Evolutionary conservation across 2,888 invertebrate species (phyloP).

Genomic region (Euplagia quadripunctaria): DNA sequence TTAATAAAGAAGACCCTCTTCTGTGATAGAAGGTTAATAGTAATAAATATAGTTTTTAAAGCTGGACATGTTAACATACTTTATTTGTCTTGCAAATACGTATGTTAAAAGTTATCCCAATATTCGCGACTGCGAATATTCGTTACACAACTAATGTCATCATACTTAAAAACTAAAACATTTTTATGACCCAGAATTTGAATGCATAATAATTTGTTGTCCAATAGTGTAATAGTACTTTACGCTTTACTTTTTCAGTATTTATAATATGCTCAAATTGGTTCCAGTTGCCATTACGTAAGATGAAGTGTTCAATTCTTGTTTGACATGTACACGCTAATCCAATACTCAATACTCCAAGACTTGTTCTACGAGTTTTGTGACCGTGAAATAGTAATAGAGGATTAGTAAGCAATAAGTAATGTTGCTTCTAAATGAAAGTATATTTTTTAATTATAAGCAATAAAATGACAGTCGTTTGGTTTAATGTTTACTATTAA

Average conservation of each 20-base stretch:
- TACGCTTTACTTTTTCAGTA: background rate
- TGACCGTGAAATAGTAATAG: constrained; percentile 44
- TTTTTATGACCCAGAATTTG: too few relatives aligned
- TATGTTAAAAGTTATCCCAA: too few relatives aligned
- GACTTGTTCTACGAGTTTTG: constrained; percentile 46
- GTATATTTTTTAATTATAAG: background rate
- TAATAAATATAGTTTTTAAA: too few relatives aligned
- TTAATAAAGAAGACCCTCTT: too few relatives aligned
- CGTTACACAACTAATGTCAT: too few relatives aligned
- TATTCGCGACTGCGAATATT: too few relatives aligned
- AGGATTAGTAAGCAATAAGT: constrained; percentile 29
- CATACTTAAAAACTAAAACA: too few relatives aligned
- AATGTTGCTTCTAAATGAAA: constrained; percentile 10
- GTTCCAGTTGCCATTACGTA: constrained; percentile 12
- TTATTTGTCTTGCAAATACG: too few relatives aligned
- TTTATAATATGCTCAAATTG: background rate
- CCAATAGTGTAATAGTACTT: too few relatives aligned
- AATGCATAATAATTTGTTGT: too few relatives aligned
- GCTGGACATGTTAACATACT: too few relatives aligned
- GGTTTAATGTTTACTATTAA: background rate
- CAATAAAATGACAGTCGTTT: background rate
- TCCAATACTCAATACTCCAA: constrained; percentile 32
- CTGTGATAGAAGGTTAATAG: too few relatives aligned
- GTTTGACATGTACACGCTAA: constrained; percentile 36
- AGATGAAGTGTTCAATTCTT: constrained; percentile 36